A percentile compares a stretch with the other conserved stretches of the same genome.
Conservation (phyloP, 2,113 vertebrate genomes). For the Melanostigma gelatinosum region DNA sequence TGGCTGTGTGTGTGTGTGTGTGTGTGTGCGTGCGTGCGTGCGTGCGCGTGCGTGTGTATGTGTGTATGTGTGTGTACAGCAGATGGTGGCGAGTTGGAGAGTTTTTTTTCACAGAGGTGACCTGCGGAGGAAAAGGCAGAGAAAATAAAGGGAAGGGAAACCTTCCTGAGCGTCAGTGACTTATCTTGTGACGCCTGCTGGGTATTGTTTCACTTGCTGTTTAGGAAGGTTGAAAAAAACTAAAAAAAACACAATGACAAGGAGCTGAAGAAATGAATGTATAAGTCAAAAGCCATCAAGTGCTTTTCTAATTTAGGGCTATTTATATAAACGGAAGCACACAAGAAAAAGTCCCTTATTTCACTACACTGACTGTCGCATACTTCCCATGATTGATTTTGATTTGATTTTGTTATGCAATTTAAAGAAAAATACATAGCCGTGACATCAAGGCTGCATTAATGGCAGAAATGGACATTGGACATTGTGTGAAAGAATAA, state of each 20-base stretch:
- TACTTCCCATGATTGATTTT: neutral
- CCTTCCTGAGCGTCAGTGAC: constrained; percentile 81
- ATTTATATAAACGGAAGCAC: neutral
- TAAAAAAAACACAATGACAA: constrained; percentile 15
- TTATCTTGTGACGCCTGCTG: constrained; percentile 79
- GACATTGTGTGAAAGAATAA: neutral
- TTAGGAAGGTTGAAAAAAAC: constrained; percentile 56
- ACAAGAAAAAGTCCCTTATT: neutral
- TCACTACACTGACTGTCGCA: neutral
- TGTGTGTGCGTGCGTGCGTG: constrained; percentile 17
- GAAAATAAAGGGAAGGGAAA: constrained; percentile 81
- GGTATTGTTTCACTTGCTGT: constrained; percentile 80
- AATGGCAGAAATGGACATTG: neutral
- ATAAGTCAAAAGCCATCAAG: neutral
- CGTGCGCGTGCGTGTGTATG: neutral
- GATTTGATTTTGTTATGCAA: constrained; percentile 35
- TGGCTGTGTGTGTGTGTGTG: constrained; percentile 6
- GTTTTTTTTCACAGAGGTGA: constrained; percentile 51
- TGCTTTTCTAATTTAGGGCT: neutral
- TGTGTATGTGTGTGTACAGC: constrained; percentile 6
- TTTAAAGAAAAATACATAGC: neutral
- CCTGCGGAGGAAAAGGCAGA: constrained; percentile 66
- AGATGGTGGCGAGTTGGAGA: constrained; percentile 22
- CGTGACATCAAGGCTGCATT: neutral
- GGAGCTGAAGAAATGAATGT: constrained; percentile 1